Evolutionary conservation across 2,797 vertebrate species (phyloP), one percentile per base, ranked within the genome.

Genomic region (Neoniphon sammara): DNA sequence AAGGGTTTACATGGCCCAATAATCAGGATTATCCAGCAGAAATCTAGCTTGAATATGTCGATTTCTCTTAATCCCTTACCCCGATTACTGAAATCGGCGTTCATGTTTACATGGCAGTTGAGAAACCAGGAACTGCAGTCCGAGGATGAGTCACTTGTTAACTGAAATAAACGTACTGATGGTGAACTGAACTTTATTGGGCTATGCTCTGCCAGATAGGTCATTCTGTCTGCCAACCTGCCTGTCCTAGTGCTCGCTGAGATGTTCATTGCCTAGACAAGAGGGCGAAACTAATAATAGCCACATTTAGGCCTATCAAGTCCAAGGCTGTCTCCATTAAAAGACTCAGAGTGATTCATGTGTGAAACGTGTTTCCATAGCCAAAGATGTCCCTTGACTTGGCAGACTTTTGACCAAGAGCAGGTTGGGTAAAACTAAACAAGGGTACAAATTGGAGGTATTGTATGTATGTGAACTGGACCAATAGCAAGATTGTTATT

Each of bases 301-400:
- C 62, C 34, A 25, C 60, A 39, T 81, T 75, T 25, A 74, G 64
- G 50, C 66, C 72, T 49, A 21, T 53, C 8, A 39, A 18, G 20
- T 71, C 61, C 54, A 75, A 78, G 71, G 82, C 84, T 68, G 49
- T 75, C 66, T 60, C 58, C 46, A 52, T 84, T 65, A 85, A 66
- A 70, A 80, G 66, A 77, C 70, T 2, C 44, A 5, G 14, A 60
- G 36, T 15, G 42, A 78, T 85, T 73, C 68, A 50, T 79, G 82
- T 53, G 69, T 70, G 82, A 85, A 81, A 36, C 81, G 17, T 58
- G 63, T 66, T 73, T 81, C 78, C 67, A 44, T 87, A 82, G 23
- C 88, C 86, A 85, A 90, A 91, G 21, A 86, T 78, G 83, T 86
- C 46, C 23, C 34, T 81, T 21, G 18, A 44, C 17, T n/a, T 66